Percentiles rank a stretch among this genome's conserved stretches.
Conservation (phyloP, 1,140 invertebrate genomes). For the Solenopsis invicta region DNA sequence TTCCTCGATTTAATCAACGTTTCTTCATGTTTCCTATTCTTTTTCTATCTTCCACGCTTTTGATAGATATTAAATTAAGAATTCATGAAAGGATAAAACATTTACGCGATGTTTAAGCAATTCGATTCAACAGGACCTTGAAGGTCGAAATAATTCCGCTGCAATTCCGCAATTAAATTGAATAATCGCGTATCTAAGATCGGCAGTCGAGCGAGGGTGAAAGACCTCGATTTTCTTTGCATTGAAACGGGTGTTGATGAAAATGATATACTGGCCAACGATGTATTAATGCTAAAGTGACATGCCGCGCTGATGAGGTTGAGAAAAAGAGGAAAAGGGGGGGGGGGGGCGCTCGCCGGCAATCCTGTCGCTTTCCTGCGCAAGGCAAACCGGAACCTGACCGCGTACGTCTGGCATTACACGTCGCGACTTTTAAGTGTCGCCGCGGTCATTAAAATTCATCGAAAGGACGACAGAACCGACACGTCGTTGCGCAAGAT, state of each 20-base stretch:
- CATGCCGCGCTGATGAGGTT: conserved; percentile 3
- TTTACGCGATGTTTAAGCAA: not conserved
- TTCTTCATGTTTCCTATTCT: not conserved
- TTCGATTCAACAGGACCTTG: not conserved
- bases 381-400: conserved; percentile 44
- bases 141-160: conserved; percentile 26
- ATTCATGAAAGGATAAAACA: not conserved
- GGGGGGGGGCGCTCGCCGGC: not conserved
- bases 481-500: conserved; percentile 62
- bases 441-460: conserved; percentile 57
- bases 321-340: not conserved
- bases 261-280: conserved; percentile 14
- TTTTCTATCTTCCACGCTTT: not conserved
- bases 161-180: not conserved
- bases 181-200: conserved; percentile 9
- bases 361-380: conserved; percentile 41
- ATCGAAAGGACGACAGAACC: conserved; percentile 50
- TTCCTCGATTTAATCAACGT: not conserved
- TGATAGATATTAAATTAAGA: not conserved
- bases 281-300: conserved; percentile 50
- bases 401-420: conserved; percentile 44
- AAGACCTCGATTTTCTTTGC: conserved; percentile 18
- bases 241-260: conserved; percentile 36
- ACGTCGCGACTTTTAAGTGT: conserved; percentile 49
- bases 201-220: conserved; percentile 2